Conservation (phyloP, 2,113 vertebrate species). For the Candoia aspera region DNA sequence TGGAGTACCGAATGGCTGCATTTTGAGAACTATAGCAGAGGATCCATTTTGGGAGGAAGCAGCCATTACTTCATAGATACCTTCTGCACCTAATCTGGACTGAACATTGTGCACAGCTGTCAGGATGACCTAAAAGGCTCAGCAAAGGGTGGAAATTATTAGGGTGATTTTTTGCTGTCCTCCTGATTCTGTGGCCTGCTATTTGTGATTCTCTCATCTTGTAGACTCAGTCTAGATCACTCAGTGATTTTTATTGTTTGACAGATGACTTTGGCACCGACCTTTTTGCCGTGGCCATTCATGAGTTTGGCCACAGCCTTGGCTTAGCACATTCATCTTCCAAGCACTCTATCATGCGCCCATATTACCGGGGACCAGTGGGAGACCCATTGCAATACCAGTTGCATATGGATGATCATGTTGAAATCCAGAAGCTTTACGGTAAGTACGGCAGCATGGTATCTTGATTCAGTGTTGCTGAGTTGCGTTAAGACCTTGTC, state of each 20-base stretch:
- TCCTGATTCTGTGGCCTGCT: neutral
- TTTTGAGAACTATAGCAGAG: neutral
- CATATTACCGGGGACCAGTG: conserved; percentile 77
- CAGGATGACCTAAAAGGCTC: neutral
- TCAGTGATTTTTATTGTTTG: neutral
- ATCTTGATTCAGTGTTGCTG: neutral
- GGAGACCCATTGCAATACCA: conserved; percentile 74
- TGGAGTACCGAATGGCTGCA: neutral
- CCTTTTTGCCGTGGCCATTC: conserved; percentile 77
- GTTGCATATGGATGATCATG: conserved; percentile 59
- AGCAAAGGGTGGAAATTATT: neutral
- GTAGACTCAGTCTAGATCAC: neutral
- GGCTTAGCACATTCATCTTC: conserved; percentile 76
- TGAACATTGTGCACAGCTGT: neutral
- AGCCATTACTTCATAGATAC: neutral
- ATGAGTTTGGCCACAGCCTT: conserved; percentile 79
- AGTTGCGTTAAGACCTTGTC: neutral
- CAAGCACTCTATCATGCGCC: conserved; percentile 76
- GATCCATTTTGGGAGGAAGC: neutral
- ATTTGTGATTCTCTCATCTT: neutral
- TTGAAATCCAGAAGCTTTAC: conserved; percentile 69
- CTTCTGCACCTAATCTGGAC: neutral
- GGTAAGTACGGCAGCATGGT: conserved; percentile 42
- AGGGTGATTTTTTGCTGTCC: neutral
- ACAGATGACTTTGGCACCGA: conserved; percentile 75